A percentile compares a stretch with the other conserved stretches of the same genome.
Conservation (phyloP, 2,888 invertebrate genomes). For the Sinotaia quadrata region DNA sequence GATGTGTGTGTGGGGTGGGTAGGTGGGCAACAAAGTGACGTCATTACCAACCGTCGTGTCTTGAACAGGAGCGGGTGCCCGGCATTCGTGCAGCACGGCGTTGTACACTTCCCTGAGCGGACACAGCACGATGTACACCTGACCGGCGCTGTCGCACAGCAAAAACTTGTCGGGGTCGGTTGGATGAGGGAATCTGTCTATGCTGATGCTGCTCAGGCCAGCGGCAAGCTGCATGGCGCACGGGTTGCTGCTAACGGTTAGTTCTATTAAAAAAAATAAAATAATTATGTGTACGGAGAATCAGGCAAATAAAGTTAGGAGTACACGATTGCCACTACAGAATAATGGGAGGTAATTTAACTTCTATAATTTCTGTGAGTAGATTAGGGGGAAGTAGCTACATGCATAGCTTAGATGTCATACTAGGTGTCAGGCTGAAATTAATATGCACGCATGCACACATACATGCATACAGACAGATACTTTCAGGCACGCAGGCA, state of each 20-base stretch:
- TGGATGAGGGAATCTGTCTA: constrained; percentile 50
- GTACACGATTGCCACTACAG: constrained; percentile 2
- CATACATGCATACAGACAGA: too few species aligned
- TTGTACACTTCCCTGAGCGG: constrained; percentile 29
- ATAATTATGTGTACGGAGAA: too few species aligned
- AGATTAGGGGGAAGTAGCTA: too few species aligned
- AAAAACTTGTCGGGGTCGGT: constrained; percentile 49
- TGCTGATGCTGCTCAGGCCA: background rate
- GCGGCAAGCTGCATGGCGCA: constrained; percentile 19
- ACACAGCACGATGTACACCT: constrained; percentile 52
- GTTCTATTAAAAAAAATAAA: constrained; percentile 6
- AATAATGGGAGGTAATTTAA: too few species aligned
- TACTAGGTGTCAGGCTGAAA: too few species aligned
- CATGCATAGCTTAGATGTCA: too few species aligned
- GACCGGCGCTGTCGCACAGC: constrained; percentile 50
- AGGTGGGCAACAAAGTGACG: too few species aligned
- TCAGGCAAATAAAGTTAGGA: too few species aligned
- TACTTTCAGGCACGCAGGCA: too few species aligned
- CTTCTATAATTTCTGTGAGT: too few species aligned
- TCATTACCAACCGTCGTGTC: background rate
- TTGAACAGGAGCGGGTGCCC: background rate
- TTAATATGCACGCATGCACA: too few species aligned
- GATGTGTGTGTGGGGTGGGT: too few species aligned
- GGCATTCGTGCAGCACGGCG: constrained; percentile 21
- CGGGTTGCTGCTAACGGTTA: constrained; percentile 25